phyloP scores from a whole-genome alignment of 2,113 vertebrate species.

The Leptodactylus fuscus region DNA sequence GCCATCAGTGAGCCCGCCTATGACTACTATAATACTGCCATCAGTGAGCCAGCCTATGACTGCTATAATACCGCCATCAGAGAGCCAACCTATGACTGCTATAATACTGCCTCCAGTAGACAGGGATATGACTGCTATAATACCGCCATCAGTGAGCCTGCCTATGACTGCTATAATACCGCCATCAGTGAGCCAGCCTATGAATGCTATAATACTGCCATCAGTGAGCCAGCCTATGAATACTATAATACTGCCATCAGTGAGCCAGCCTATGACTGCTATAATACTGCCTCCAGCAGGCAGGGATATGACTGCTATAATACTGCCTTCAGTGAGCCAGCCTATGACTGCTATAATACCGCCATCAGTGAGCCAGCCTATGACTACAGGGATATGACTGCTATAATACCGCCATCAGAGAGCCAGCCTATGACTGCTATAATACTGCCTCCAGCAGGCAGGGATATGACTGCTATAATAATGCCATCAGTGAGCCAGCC shows the following conservation, averaged over 20 bases:
- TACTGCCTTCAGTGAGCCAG: not conserved
- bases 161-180: not conserved
- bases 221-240: not conserved
- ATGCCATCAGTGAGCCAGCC: not conserved
- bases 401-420: not conserved
- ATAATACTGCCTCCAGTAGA: not conserved
- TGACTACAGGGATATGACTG: not conserved
- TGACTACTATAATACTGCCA: not conserved
- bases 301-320: not conserved
- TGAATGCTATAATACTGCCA: not conserved
- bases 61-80: not conserved
- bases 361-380: not conserved
- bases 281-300: not conserved
- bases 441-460: not conserved
- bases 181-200: not conserved
- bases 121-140: not conserved
- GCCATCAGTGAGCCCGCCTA: not conserved
- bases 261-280: not conserved
- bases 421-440: not conserved
- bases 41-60: not conserved
- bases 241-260: not conserved
- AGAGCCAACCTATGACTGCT: not conserved
- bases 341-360: not conserved
- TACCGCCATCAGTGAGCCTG: not conserved
- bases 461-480: not conserved